These are phyloP conservation scores for Shinisaurus crocodilurus DNA, from an alignment of 2,113 vertebrate species.

Conservation along the genomic window DNA sequence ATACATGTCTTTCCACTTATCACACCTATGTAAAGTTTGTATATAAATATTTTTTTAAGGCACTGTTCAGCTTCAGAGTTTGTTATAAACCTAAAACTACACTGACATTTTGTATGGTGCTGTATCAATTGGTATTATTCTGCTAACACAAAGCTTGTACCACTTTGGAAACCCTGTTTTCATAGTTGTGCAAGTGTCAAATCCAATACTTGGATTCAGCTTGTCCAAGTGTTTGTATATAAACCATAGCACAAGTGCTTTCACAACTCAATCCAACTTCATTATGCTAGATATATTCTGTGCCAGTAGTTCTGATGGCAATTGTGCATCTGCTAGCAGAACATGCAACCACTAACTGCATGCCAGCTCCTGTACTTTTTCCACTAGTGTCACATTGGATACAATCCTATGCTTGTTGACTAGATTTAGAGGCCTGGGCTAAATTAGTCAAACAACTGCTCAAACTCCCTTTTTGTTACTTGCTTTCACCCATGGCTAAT, in stretches of 20 bases:
- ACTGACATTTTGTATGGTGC: neutral
- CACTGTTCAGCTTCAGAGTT: neutral
- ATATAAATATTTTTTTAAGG: neutral
- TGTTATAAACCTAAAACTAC: neutral
- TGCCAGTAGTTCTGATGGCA: neutral
- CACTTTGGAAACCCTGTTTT: neutral
- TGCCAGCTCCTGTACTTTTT: neutral
- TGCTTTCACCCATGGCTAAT: neutral
- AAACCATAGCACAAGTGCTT: neutral
- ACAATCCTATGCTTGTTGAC: neutral
- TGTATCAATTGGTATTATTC: neutral
- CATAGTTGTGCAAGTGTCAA: neutral
- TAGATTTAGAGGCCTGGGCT: neutral
- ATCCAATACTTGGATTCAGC: neutral
- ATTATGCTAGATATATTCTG: neutral
- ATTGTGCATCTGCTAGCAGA: neutral
- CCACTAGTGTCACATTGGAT: too few relatives aligned
- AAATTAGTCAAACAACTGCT: neutral
- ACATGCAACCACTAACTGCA: neutral
- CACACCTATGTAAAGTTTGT: slow-evolving; percentile 15
- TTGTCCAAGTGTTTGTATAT: neutral
- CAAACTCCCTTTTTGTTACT: neutral
- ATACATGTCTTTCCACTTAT: slow-evolving; percentile 2
- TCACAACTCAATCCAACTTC: neutral
- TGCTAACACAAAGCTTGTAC: neutral